Percentiles rank a stretch among this genome's conserved stretches.
phyloP scores from a whole-genome alignment of 2,113 vertebrate genomes.

The Myotis davidii region DNA sequence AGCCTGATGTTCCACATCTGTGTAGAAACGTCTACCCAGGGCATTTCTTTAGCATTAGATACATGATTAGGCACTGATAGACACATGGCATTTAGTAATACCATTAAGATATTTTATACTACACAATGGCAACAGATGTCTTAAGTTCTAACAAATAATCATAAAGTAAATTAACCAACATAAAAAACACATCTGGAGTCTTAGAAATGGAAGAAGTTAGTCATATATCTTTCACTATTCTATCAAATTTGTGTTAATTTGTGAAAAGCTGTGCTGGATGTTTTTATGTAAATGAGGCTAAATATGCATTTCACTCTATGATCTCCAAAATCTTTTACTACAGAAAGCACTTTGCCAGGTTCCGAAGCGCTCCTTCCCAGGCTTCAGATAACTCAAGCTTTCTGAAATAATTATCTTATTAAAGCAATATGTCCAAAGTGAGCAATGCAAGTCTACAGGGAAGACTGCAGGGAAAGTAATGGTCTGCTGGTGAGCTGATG shows the following conservation, averaged over 20 bases:
- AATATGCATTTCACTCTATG: constrained; percentile 54
- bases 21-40: constrained; percentile 56
- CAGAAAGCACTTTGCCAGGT: constrained; percentile 34
- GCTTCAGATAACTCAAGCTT: constrained; percentile 37
- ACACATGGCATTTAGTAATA: constrained; percentile 69
- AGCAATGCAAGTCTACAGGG: background rate
- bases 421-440: constrained; percentile 73
- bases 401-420: constrained; percentile 73
- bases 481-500: constrained; percentile 55
- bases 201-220: constrained; percentile 72
- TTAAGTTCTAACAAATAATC: constrained; percentile 75
- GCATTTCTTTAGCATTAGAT: constrained; percentile 66
- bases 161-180: constrained; percentile 76
- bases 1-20: constrained; percentile 62
- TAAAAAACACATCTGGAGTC: constrained; percentile 69
- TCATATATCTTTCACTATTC: constrained; percentile 28
- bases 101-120: constrained; percentile 52
- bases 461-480: constrained; percentile 47
- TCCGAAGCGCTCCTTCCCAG: constrained; percentile 51
- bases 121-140: constrained; percentile 69
- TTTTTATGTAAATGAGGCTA: constrained; percentile 47
- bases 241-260: constrained; percentile 66
- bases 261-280: background rate
- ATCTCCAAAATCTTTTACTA: constrained; percentile 17
- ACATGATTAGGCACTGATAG: constrained; percentile 64